Evolutionary conservation across 37 sponge, comb jelly and placozoan genomes (phyloP), one percentile per base, ranked within the genome.

Genomic region (Halisarca cf. caerulea): DNA sequence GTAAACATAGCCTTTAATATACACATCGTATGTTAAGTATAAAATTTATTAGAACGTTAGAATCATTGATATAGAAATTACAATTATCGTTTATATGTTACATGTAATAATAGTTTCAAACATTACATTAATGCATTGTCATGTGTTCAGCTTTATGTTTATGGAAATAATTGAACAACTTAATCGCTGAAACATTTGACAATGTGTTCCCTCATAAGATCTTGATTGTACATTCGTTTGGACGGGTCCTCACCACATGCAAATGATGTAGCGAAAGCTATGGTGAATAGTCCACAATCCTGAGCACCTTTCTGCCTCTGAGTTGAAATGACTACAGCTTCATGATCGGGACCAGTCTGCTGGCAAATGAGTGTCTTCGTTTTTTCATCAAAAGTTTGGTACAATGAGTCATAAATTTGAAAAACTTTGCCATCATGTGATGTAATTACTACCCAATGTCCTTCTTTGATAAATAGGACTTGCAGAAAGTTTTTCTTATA

Each of bases 191-290:
- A 74, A 25, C 45, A 74, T 0, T 74, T 0, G 41, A 39, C 24
- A 2, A 74, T 42, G 15, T 74, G 77, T 2, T 8, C 36, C 7
- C 77, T 5, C 77, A 74, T 74, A 15, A 44, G 44, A 0, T 4
- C 77, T 74, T 74, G 77, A 41, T 41, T 41, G 77, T 74, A 74
- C 2, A 0, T 18, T 0, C 24, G n/a, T 24, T 39, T 21, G 0
- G 44, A 5, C 2, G 77, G 77, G 77, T 74, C 77, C 24, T 21
- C 77, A 42, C 24, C 24, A 74, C 8, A 41, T 6, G 77, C 77
- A 74, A 74, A 23, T 41, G 77, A n/a, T 41, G 44, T 74, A n/a
- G 77, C 77, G 41, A 74, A 74, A 9, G 77, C 77, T 39, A 74
- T 74, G 32, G 77, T 44, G 24, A 74, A 74, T 37, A 74, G 25